Evolutionary conservation across 2,113 vertebrate species (phyloP).

Genomic region (Sinocyclocheilus rhinocerous): DNA sequence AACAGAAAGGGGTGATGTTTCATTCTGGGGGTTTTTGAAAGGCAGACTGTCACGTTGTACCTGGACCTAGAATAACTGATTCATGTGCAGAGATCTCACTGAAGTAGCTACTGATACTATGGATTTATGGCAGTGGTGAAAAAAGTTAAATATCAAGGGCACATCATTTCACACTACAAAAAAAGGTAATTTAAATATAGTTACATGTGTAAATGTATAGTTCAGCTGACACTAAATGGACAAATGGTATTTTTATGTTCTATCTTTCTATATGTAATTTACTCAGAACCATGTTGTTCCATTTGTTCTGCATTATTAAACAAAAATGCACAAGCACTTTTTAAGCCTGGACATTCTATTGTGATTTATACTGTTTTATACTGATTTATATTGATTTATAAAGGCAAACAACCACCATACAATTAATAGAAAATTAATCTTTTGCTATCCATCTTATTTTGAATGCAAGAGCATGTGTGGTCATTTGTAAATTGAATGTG

Average conservation of each 20-base stretch:
- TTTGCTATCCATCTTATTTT: neutral
- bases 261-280: neutral
- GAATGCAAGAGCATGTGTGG: neutral
- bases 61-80: neutral
- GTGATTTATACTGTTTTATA: neutral
- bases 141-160: neutral
- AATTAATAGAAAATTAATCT: neutral
- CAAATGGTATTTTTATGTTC: neutral
- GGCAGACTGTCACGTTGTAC: neutral
- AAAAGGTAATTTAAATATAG: neutral
- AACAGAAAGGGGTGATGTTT: neutral
- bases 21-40: neutral
- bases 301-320: neutral
- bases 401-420: neutral
- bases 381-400: neutral
- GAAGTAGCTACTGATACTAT: neutral
- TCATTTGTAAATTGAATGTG: neutral
- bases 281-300: neutral
- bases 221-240: neutral
- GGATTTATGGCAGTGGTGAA: neutral
- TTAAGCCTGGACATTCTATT: neutral
- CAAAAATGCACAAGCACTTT: neutral
- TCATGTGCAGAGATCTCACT: neutral
- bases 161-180: too few relatives aligned
- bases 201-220: neutral